Percentiles rank a stretch among this genome's conserved stretches.
Conservation (phyloP, 2,113 vertebrate genomes). For the Varanus salvator region DNA sequence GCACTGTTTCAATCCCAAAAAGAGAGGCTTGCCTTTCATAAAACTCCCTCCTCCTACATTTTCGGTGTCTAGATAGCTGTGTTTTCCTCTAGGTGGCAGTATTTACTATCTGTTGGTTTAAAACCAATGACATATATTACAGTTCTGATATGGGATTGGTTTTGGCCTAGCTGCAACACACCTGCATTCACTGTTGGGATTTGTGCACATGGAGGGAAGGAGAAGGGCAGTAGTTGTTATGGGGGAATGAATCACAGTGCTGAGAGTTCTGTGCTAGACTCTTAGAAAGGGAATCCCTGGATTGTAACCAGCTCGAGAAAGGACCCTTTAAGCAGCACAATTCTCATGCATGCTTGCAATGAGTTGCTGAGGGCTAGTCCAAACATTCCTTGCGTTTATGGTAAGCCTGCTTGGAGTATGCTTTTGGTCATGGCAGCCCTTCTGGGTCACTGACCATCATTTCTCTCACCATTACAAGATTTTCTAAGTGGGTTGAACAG, state of each 20-base stretch:
- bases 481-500: not conserved
- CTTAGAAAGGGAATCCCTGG: not conserved
- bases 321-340: not conserved
- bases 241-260: not conserved
- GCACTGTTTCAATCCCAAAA: not conserved
- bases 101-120: conserved; percentile 28
- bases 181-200: not conserved
- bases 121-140: not conserved
- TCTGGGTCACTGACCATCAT: not conserved
- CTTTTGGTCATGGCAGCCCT: not conserved
- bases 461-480: not conserved
- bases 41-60: not conserved
- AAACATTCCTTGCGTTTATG: not conserved
- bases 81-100: conserved; percentile 60
- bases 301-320: not conserved
- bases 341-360: not conserved
- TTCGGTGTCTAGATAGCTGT: not conserved
- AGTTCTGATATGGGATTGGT: not conserved
- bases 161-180: not conserved
- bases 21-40: not conserved
- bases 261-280: not conserved
- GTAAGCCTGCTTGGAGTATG: not conserved
- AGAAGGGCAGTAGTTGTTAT: not conserved
- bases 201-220: not conserved
- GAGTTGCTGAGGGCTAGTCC: not conserved